Evolutionary conservation across 2,888 invertebrate genomes (phyloP).

Genomic region (Sarcophaga caerulescens): DNA sequence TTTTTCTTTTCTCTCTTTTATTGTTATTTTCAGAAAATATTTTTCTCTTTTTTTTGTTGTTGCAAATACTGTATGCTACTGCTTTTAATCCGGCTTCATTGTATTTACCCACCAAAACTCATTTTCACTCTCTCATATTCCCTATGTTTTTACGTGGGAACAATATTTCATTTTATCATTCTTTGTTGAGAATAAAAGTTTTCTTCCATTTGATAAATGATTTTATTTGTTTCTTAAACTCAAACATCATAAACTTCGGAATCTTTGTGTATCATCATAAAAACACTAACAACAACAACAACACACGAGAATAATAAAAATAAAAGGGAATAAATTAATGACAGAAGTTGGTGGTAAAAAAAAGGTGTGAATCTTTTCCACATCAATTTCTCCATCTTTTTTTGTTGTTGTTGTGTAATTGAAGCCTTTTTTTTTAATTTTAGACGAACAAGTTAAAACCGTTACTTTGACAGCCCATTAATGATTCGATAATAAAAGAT

Average conservation of each 20-base stretch:
- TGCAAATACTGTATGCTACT: conserved; percentile 53
- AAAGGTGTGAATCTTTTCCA: neutral
- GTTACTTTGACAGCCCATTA: conserved; percentile 53
- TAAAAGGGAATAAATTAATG: neutral
- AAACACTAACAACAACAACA: conserved; percentile 24
- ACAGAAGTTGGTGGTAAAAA: neutral
- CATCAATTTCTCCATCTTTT: neutral
- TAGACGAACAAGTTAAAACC: conserved; percentile 33
- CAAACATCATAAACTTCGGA: conserved; percentile 62
- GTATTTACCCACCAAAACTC: conserved; percentile 50
- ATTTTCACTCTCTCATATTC: neutral
- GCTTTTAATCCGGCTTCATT: conserved; percentile 54
- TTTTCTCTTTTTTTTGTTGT: conserved; percentile 12
- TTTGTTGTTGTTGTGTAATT: neutral
- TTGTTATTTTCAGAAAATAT: neutral
- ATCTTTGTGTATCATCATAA: conserved; percentile 6
- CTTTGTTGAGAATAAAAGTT: conserved; percentile 68
- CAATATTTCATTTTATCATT: conserved; percentile 68
- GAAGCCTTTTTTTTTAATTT: conserved; percentile 7
- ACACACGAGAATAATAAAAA: conserved; percentile 7
- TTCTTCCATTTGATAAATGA: conserved; percentile 69
- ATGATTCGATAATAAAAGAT: too few relatives aligned
- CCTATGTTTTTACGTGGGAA: conserved; percentile 36
- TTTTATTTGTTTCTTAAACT: conserved; percentile 69
- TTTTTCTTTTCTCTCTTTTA: neutral